Conservation (phyloP, 2,797 vertebrate species). For the Tangara arthus region DNA sequence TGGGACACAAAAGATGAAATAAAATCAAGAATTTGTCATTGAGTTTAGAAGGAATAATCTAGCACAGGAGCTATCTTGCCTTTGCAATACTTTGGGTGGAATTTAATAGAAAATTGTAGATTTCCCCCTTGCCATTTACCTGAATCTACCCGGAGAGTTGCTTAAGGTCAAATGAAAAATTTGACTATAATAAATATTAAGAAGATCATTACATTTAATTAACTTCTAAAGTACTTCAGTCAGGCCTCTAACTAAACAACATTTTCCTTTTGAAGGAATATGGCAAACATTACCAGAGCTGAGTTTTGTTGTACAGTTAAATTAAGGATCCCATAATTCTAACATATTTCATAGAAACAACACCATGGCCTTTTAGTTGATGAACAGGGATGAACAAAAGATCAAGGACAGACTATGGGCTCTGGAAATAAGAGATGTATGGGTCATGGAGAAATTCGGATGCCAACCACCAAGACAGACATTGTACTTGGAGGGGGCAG, state of each 20-base stretch:
- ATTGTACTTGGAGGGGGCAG: background rate
- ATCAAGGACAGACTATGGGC: background rate
- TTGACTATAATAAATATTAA: constrained; percentile 60
- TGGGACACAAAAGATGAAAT: constrained; percentile 4
- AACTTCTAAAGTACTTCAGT: constrained; percentile 50
- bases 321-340: background rate
- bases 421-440: background rate
- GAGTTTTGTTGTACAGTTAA: background rate
- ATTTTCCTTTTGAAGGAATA: constrained; percentile 2
- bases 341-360: background rate
- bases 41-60: background rate
- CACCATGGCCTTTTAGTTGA: background rate
- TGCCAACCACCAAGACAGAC: background rate
- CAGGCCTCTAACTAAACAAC: constrained; percentile 29
- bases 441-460: background rate
- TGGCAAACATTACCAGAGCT: background rate
- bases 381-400: background rate
- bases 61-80: background rate
- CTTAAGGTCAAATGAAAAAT: constrained; percentile 53
- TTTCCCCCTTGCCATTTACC: constrained; percentile 24
- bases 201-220: constrained; percentile 63
- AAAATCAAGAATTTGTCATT: background rate
- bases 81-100: background rate
- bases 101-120: constrained; percentile 43
- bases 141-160: background rate